A percentile compares a stretch with the other conserved stretches of the same genome.
Evolutionary conservation across 2,888 invertebrate species (phyloP).

Genomic region (Latheticus oryzae): DNA sequence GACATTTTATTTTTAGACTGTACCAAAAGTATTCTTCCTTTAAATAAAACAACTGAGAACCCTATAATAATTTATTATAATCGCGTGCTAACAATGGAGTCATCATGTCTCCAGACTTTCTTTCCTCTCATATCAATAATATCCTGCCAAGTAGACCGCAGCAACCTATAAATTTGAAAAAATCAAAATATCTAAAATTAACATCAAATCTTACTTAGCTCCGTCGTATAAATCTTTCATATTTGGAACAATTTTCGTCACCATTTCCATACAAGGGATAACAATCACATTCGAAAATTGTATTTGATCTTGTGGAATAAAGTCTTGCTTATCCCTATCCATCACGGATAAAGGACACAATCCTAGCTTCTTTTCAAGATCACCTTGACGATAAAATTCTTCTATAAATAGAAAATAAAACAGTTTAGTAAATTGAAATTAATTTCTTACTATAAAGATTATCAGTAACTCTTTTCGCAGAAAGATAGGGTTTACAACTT

Average conservation of each 20-base stretch:
- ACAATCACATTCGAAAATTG: conserved; percentile 72
- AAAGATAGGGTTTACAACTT: conserved; percentile 70
- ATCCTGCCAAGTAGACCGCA: conserved; percentile 71
- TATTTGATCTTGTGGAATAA: conserved; percentile 74
- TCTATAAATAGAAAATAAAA: conserved; percentile 8
- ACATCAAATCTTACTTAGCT: conserved; percentile 64
- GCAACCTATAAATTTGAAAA: conserved; percentile 52
- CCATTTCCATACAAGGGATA: conserved; percentile 70
- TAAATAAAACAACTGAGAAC: too few relatives aligned
- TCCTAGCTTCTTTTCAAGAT: conserved; percentile 71
- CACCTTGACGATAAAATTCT: conserved; percentile 50
- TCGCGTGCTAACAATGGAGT: conserved; percentile 63
- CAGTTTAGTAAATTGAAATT: not conserved
- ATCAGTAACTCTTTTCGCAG: conserved; percentile 69
- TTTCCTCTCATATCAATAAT: conserved; percentile 70
- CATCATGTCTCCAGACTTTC: conserved; percentile 70
- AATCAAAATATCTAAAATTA: not conserved
- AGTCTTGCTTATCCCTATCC: conserved; percentile 70
- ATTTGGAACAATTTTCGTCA: conserved; percentile 69
- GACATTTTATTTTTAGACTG: too few relatives aligned
- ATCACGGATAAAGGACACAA: conserved; percentile 72
- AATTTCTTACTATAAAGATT: conserved; percentile 64
- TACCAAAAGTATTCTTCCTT: too few relatives aligned
- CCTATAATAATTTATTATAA: too few relatives aligned
- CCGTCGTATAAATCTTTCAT: conserved; percentile 66